These are phyloP conservation scores for Tanypteryx hageni DNA, from an alignment of 2,888 invertebrate species.

Conservation along the genomic window DNA sequence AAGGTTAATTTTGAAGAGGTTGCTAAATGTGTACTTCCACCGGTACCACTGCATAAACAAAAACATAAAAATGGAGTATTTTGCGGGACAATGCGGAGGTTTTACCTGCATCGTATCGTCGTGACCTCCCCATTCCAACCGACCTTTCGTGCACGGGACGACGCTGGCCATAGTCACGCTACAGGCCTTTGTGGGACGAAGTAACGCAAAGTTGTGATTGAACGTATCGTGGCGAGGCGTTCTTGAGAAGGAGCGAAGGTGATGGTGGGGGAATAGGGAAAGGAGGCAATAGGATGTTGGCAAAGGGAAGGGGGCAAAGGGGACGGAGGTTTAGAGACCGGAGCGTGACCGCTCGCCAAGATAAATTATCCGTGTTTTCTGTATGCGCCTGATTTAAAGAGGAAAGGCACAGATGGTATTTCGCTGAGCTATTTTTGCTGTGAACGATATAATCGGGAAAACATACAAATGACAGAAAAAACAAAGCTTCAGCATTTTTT, in stretches of 20 bases:
- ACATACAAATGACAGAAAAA: neutral
- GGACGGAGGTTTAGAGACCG: neutral
- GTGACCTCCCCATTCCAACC: neutral
- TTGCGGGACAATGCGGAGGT: no score
- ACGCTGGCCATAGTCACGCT: neutral
- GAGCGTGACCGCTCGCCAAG: neutral
- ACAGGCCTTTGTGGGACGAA: neutral
- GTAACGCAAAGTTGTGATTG: conserved; percentile 20
- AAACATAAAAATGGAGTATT: no score
- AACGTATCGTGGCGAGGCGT: neutral
- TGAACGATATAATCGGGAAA: neutral
- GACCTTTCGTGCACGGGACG: conserved; percentile 10
- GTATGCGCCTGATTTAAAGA: neutral
- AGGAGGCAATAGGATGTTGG: no score
- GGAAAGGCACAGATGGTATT: neutral
- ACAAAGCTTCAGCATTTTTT: neutral
- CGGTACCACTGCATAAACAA: no score
- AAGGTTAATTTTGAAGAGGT: no score
- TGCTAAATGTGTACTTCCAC: no score
- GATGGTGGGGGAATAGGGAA: no score
- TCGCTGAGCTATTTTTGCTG: neutral
- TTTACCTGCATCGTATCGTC: neutral
- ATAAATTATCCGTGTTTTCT: neutral
- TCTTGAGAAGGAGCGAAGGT: neutral
- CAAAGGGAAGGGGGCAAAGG: no score